phyloP scores from a whole-genome alignment of 1,140 invertebrate species.

The Drosophila lini region DNA sequence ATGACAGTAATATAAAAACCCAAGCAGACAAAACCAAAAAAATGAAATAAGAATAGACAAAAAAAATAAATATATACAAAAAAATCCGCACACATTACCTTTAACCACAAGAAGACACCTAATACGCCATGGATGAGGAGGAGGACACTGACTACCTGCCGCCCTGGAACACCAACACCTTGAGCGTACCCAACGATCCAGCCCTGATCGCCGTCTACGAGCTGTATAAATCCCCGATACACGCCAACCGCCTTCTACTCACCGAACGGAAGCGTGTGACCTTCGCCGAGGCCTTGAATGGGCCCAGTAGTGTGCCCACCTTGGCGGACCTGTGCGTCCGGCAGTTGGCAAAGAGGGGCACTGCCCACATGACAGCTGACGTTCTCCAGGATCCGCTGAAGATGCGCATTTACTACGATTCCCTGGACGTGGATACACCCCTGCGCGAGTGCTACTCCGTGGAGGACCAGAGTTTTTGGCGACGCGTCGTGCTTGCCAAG shows the following conservation, averaged over 20 bases:
- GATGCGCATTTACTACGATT: slow-evolving; percentile 63
- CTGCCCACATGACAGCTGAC: slow-evolving; percentile 9
- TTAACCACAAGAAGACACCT: not conserved
- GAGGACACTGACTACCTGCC: slow-evolving; percentile 33
- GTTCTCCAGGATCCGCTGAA: slow-evolving; percentile 42
- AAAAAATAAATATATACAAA: not conserved
- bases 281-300: slow-evolving; percentile 62
- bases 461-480: slow-evolving; percentile 58
- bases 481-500: slow-evolving; percentile 69
- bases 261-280: slow-evolving; percentile 56
- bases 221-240: slow-evolving; percentile 48
- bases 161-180: slow-evolving; percentile 42
- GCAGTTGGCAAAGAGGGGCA: slow-evolving; percentile 44
- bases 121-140: slow-evolving; percentile 38
- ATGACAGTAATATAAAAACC: not conserved
- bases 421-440: slow-evolving; percentile 60
- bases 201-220: slow-evolving; percentile 41
- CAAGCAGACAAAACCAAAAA: not conserved
- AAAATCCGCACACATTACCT: not conserved
- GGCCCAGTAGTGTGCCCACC: slow-evolving; percentile 52
- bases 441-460: slow-evolving; percentile 65
- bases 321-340: slow-evolving; percentile 59
- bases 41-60: not conserved
- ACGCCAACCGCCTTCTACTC: slow-evolving; percentile 18
- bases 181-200: slow-evolving; percentile 65